Conservation (phyloP, 2,797 vertebrate species). For the Parauchenoglanis ngamensis region DNA sequence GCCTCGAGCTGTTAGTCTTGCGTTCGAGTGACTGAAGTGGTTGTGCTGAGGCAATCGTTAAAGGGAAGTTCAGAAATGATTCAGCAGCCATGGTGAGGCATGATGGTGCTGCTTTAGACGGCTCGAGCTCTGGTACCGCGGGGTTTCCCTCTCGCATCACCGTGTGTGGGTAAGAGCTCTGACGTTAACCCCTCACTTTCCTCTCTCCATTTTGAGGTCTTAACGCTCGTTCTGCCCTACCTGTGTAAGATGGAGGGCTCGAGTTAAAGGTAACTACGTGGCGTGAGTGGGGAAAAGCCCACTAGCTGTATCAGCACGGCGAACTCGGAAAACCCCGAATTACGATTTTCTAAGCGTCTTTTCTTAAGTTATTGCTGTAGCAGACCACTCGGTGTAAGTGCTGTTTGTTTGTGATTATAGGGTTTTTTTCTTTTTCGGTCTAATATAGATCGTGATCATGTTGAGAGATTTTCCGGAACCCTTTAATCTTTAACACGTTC, state of each 20-base stretch:
- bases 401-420: background rate
- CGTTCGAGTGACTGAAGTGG: background rate
- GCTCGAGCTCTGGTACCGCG: slow-evolving; percentile 40
- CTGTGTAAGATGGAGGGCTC: slow-evolving; percentile 60
- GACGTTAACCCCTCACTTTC: slow-evolving; percentile 71
- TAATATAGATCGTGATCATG: background rate
- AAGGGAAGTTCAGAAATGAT: slow-evolving; percentile 56
- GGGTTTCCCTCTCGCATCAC: slow-evolving; percentile 66
- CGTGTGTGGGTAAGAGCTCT: slow-evolving; percentile 52
- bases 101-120: slow-evolving; percentile 49
- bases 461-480: too few relatives aligned
- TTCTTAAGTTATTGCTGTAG: background rate
- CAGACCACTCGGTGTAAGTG: background rate
- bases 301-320: slow-evolving; percentile 31
- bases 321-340: slow-evolving; percentile 68
- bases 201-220: slow-evolving; percentile 58
- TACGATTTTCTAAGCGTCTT: background rate
- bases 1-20: background rate
- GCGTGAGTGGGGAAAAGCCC: slow-evolving; percentile 50
- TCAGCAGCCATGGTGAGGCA: slow-evolving; percentile 49
- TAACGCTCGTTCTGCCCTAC: slow-evolving; percentile 59
- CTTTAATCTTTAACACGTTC: background rate
- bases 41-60: slow-evolving; percentile 22
- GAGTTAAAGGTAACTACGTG: slow-evolving; percentile 58
- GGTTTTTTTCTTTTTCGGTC: background rate